A percentile compares a stretch with the other conserved stretches of the same genome.
phyloP scores from a whole-genome alignment of 2,888 invertebrate genomes.

The Agriopis aurantiaria region DNA sequence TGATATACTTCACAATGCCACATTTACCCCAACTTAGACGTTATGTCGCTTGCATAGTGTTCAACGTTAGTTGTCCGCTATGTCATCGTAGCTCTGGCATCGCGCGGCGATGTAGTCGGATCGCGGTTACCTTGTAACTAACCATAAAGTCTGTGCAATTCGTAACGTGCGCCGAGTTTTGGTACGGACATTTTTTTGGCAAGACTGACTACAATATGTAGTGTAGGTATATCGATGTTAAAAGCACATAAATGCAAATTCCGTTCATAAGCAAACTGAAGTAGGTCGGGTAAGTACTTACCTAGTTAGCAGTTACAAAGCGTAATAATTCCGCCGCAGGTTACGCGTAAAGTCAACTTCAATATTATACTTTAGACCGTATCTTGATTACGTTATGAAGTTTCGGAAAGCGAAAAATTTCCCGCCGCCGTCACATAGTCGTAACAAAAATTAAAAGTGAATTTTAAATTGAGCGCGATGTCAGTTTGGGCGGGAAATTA shows the following conservation, averaged over 20 bases:
- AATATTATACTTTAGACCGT: slow-evolving; percentile 19
- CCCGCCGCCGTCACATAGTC: slow-evolving; percentile 32
- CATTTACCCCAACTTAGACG: too few species aligned
- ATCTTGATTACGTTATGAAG: slow-evolving; percentile 40
- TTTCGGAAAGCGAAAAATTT: slow-evolving; percentile 44
- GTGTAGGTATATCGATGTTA: background rate
- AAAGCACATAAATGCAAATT: background rate
- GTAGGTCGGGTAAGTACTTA: background rate
- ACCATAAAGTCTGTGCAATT: too few species aligned
- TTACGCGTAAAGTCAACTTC: slow-evolving; percentile 14
- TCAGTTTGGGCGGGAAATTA: slow-evolving; percentile 76
- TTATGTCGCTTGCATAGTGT: too few species aligned
- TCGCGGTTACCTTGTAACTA: too few species aligned
- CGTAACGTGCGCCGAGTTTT: too few species aligned
- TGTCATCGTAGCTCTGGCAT: too few species aligned
- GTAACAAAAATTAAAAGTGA: slow-evolving; percentile 58
- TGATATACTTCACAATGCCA: too few species aligned
- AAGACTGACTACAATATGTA: too few species aligned
- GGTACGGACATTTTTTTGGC: too few species aligned
- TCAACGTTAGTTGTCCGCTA: too few species aligned
- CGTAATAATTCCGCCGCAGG: slow-evolving; percentile 10
- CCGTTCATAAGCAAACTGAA: background rate
- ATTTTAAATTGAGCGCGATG: slow-evolving; percentile 69
- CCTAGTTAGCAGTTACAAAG: slow-evolving; percentile 2
- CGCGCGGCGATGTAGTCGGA: too few species aligned